A percentile compares a stretch with the other conserved stretches of the same genome.
Conservation (phyloP, 2,888 invertebrate genomes). For the Apodemia zela region DNA sequence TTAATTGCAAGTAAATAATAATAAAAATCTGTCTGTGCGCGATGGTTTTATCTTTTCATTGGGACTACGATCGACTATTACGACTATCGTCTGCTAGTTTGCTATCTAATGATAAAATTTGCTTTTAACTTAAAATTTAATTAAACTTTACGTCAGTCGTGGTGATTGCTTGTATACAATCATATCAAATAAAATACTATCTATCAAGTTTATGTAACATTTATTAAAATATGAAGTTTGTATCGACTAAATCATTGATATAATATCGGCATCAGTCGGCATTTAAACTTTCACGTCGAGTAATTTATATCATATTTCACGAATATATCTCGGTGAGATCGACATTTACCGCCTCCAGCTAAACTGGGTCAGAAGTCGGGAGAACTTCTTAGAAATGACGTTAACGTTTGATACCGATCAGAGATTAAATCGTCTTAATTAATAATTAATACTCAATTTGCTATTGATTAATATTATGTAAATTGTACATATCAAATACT, state of each 20-base stretch:
- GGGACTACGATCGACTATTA: too few relatives aligned
- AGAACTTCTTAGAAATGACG: conserved; percentile 3
- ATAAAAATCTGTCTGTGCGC: too few relatives aligned
- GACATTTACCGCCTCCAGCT: background rate
- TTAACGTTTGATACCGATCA: background rate
- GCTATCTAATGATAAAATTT: too few relatives aligned
- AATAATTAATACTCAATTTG: background rate
- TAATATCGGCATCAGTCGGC: background rate
- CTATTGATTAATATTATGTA: background rate
- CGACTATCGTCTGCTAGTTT: too few relatives aligned
- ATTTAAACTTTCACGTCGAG: background rate
- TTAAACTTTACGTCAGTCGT: too few relatives aligned
- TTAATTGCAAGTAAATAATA: too few relatives aligned
- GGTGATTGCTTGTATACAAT: too few relatives aligned
- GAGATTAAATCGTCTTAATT: conserved; percentile 3
- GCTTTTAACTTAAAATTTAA: too few relatives aligned
- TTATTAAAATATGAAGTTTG: background rate
- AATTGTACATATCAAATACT: too few relatives aligned
- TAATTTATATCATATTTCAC: conserved; percentile 9
- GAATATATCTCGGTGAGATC: conserved; percentile 2
- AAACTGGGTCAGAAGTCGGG: conserved; percentile 2
- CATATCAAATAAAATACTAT: too few relatives aligned
- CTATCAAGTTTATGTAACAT: too few relatives aligned
- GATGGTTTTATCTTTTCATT: too few relatives aligned
- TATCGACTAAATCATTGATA: background rate